Conservation (phyloP, 2,888 invertebrate species). For the Nymphalis urticae region DNA sequence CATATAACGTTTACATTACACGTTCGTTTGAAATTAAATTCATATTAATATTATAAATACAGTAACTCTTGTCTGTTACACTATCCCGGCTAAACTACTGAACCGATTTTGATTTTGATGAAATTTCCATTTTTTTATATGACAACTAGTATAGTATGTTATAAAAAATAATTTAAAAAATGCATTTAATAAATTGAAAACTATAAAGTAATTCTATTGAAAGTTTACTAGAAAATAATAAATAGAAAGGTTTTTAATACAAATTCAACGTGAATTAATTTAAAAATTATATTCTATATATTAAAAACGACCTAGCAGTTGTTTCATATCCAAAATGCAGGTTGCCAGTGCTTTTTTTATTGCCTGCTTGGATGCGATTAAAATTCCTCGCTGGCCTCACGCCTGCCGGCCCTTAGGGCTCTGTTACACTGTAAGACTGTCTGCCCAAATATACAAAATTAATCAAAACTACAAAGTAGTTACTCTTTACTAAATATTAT, state of each 20-base stretch:
- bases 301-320: constrained; percentile 15
- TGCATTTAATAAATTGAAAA: too few relatives aligned
- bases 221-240: too few relatives aligned
- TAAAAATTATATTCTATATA: background rate
- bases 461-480: background rate
- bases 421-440: constrained; percentile 9
- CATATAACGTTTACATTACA: too few relatives aligned
- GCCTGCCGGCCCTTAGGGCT: constrained; percentile 64
- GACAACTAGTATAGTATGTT: too few relatives aligned
- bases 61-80: too few relatives aligned
- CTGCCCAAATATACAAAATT: background rate
- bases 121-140: too few relatives aligned
- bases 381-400: constrained; percentile 78
- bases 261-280: constrained; percentile 3
- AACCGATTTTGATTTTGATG: too few relatives aligned
- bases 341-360: constrained; percentile 48
- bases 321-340: constrained; percentile 56
- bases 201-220: too few relatives aligned
- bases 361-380: constrained; percentile 74
- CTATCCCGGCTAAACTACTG: too few relatives aligned
- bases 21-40: too few relatives aligned
- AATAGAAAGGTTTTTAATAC: background rate
- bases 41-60: too few relatives aligned
- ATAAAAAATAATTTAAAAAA: too few relatives aligned
- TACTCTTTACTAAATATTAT: background rate